phyloP scores from a whole-genome alignment of 2,797 vertebrate genomes.

The Microcaecilia unicolor region DNA sequence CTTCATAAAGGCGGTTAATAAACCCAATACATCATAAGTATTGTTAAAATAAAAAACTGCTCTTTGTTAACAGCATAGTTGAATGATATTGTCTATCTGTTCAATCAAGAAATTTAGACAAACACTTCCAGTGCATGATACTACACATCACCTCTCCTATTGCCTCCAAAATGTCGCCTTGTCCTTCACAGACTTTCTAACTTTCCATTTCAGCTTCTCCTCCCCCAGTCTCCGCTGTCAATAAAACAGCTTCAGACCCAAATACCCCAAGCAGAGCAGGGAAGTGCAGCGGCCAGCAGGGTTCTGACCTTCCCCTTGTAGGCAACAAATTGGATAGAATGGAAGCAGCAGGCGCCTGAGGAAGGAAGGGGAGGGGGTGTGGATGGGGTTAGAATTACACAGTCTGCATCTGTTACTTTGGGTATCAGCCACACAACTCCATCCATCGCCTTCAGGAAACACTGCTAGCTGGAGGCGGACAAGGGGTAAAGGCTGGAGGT shows the following conservation, averaged over 20 bases:
- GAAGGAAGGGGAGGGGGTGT: conserved; percentile 40
- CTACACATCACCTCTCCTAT: no score
- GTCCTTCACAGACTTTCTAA: no score
- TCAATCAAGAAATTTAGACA: no score
- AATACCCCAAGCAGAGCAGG: conserved; percentile 30
- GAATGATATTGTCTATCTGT: no score
- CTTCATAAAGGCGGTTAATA: no score
- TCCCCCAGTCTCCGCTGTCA: conserved; percentile 26
- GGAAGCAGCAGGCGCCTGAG: conserved; percentile 35
- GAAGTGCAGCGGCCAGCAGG: conserved; percentile 31
- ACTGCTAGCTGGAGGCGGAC: conserved; percentile 7
- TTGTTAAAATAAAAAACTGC: no score
- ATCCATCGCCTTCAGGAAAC: conserved; percentile 44
- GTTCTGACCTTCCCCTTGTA: conserved; percentile 52
- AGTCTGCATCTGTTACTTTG: conserved; percentile 72
- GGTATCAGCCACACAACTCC: conserved; percentile 58
- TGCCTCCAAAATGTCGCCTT: no score
- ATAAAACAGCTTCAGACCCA: no score
- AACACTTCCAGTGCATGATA: no score
- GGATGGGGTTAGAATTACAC: conserved; percentile 71
- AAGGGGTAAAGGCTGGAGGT: not conserved
- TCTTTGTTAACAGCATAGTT: no score
- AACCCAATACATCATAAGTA: no score
- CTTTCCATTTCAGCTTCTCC: conserved; percentile 18
- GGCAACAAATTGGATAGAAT: conserved; percentile 55